Evolutionary conservation across 2,113 vertebrate genomes (phyloP), one percentile per base, ranked within the genome.

Genomic region (Atherinomorus stipes): DNA sequence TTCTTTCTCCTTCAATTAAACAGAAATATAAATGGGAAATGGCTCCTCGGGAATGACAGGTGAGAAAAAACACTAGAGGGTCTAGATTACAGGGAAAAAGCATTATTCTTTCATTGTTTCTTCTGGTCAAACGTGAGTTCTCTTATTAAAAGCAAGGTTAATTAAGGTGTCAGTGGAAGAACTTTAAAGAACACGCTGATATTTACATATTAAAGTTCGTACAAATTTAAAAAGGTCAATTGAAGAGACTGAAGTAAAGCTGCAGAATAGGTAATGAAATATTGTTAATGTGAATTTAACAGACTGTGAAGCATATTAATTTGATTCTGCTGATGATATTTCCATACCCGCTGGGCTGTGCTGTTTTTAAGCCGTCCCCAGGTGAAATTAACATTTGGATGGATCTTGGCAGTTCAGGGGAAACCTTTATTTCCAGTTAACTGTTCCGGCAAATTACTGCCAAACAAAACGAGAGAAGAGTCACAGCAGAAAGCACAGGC

Each of bases 241-340:
- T 56, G 62, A 59, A 74, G 69, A 37, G 54, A 49, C 19, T 16
- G 15, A 15, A 45, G 45, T 26, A 62, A 62, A 78, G 25, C 49
- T n/a, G 57, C 0, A 51, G 42, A 76, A 65, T 45, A 74, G 68
- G 31, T 71, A 65, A 75, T 80, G 67, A 68, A 76, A 66, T 73
- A 65, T 13, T 64, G 23, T 74, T 70, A 26, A 72, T 45, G 18
- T 59, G 28, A 80, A 67, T 76, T 59, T 15, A 80, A 57, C 47
- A 71, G 69, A 75, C 44, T n/a, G 60, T 53, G 60, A 82, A 65
- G 74, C 18, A 49, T 69, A 76, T 64, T 75, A 64, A 80, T 86
- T 81, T 71, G 72, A 85, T 73, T 81, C 61, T 66, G 18, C 64
- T 83, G 64, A 59, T 80, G 50, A 71, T 74, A 74, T 80, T 84